Base-by-base conservation (phyloP, 2,113 vertebrate genomes). In the Eulemur macaco region DNA sequence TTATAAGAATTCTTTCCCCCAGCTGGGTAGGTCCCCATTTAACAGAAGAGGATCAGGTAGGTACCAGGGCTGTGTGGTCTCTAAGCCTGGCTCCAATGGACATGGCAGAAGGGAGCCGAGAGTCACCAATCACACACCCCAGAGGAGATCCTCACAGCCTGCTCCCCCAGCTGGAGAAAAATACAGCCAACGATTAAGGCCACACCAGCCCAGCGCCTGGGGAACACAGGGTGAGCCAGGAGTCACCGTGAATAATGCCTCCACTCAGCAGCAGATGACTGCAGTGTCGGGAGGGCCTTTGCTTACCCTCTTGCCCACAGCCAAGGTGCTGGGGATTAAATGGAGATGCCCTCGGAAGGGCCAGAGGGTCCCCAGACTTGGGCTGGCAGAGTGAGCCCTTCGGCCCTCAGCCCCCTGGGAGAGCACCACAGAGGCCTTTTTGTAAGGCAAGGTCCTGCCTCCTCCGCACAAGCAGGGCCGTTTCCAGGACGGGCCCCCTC, bases 181-280 rank as follows among this genome's bases (percentile, higher is more conserved):
- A 94, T 34, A 68, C n/a, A 0, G 89, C 91, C 84, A 96, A 96
- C 93, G 96, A 97, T 96, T 95, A 73, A 96, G 95, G 83, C 73
- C 91, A 11, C n/a, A 29, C 34, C 63, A 95, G 96, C 82, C 93
- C 27, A 3, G 89, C 76, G 95, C 74, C 93, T 89, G 54, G 93
- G 93, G 96, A 93, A 93, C 80, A 64, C 54, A 81, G 80, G 96
- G 97, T 95, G 96, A 95, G 94, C 89, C 91, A 74, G 81, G 93
- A 95, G 97, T 94, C 73, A 80, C 89, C 74, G 64, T 92, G 96
- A 96, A 96, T 89, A 94, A 96, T 81, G 95, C 58, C 69, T 95
- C 64, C n/a, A 23, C 82, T 93, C 94, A 96, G 92, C 94, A n/a
- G 60, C 25, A 1, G 77, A 60, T 7, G 56, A 63, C 77, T 63